Conservation (phyloP, 1,140 invertebrate genomes). For the Drosophila subpulchrella region DNA sequence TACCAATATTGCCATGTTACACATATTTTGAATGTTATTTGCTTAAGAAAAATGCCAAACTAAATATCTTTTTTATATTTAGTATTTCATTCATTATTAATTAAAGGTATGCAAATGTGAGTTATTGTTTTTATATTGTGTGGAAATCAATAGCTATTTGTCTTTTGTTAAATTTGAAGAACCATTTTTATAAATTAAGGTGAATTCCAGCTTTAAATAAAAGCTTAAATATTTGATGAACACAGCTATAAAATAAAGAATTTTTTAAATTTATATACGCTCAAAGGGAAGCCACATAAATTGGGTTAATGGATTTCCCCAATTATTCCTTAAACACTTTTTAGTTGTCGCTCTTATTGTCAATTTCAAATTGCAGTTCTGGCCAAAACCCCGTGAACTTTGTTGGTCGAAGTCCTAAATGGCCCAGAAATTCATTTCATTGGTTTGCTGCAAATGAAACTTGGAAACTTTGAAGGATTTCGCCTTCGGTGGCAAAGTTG, state of each 20-base stretch:
- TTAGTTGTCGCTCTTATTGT: not conserved
- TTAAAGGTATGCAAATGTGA: no score
- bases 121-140: no score
- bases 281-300: not conserved
- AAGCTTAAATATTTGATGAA: no score
- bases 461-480: constrained; percentile 48
- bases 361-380: not conserved
- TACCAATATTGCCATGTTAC: not conserved
- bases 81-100: no score
- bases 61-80: no score
- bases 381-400: constrained; percentile 10
- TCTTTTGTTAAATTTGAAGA: no score
- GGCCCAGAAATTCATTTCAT: constrained; percentile 39
- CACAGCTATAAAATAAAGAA: no score
- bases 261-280: no score
- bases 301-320: not conserved
- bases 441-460: constrained; percentile 34
- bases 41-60: not conserved
- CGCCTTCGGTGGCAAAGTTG: constrained; percentile 37
- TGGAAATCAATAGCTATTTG: no score
- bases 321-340: not conserved
- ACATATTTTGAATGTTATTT: not conserved
- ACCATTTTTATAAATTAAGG: no score
- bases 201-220: no score
- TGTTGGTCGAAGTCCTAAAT: constrained; percentile 39